Evolutionary conservation across 2,797 vertebrate genomes (phyloP).

Genomic region (Picus viridis): DNA sequence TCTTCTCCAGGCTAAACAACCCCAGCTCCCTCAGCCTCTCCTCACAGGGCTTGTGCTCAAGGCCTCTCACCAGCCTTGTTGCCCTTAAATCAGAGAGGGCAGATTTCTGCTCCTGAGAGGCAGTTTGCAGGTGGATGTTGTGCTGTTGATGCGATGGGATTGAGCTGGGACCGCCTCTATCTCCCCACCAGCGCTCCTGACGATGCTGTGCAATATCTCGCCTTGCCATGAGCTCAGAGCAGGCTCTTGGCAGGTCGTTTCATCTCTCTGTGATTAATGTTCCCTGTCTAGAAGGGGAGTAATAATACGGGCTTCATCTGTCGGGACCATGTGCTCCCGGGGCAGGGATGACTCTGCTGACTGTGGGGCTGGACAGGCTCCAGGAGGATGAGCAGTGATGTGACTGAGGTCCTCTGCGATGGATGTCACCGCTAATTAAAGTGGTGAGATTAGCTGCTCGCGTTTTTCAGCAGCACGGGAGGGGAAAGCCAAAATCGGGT

Average conservation of each 20-base stretch:
- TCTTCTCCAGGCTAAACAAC: no score
- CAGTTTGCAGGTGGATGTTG: neutral
- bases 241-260: neutral
- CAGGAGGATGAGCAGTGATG: neutral
- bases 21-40: no score
- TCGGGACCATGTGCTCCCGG: fast-evolving
- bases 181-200: neutral
- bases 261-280: constrained; percentile 19
- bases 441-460: neutral
- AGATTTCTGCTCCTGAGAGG: neutral
- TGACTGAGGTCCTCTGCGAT: neutral
- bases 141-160: neutral
- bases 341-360: neutral
- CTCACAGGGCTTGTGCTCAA: no score
- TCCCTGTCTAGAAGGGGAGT: neutral
- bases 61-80: no score
- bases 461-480: neutral
- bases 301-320: neutral
- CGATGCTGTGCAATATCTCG: neutral
- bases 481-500: neutral
- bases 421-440: neutral
- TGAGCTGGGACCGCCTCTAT: neutral
- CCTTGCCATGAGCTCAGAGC: neutral
- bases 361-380: neutral
- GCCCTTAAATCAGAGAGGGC: neutral